Evolutionary conservation across 2,113 vertebrate genomes (phyloP).

Genomic region (Lepidothrix coronata): DNA sequence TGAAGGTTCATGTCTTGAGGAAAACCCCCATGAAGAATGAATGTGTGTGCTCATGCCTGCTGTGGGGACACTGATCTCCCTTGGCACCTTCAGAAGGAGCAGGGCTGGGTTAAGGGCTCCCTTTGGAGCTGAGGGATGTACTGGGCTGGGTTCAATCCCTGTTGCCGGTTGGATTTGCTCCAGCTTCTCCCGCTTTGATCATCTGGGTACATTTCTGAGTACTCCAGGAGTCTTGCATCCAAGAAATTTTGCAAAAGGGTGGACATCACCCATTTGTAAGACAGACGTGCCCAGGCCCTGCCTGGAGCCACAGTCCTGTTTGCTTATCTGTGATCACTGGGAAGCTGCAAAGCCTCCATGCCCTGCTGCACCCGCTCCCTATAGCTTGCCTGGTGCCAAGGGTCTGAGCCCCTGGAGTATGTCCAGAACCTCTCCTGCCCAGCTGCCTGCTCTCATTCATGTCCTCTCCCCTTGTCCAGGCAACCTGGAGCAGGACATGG

Average conservation of each 20-base stretch:
- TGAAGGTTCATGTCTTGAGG: background rate
- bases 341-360: constrained; percentile 10
- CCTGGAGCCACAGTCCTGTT: background rate
- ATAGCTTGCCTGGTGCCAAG: background rate
- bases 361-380: background rate
- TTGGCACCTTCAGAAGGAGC: background rate
- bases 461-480: background rate
- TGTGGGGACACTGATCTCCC: background rate
- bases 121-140: background rate
- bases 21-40: background rate
- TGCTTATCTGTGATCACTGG: background rate
- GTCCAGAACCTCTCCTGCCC: background rate
- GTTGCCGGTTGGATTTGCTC: background rate
- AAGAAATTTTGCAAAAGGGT: background rate
- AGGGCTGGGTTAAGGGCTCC: background rate
- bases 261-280: background rate
- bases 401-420: background rate
- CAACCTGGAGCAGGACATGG: background rate
- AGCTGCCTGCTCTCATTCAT: background rate
- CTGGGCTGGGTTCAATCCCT: background rate
- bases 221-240: background rate
- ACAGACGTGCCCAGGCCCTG: background rate
- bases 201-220: background rate
- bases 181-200: background rate
- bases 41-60: background rate